Evolutionary conservation across 2,113 vertebrate species (phyloP).

Genomic region (Nematolebias whitei): DNA sequence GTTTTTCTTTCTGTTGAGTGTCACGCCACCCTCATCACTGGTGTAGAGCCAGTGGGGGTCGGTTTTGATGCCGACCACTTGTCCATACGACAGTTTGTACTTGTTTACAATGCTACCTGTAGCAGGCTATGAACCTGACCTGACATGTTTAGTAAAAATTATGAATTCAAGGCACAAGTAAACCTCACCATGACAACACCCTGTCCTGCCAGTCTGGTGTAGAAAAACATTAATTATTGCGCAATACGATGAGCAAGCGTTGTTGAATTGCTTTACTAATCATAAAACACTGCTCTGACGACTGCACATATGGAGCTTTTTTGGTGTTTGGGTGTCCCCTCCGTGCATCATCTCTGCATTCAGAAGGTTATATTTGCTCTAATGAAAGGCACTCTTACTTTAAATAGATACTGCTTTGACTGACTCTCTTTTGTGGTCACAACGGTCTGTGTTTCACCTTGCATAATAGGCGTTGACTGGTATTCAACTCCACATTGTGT

Average conservation of each 20-base stretch:
- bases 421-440: conserved; percentile 18
- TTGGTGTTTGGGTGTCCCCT: neutral
- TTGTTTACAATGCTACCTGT: too few relatives aligned
- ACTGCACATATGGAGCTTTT: neutral
- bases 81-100: too few relatives aligned
- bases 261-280: neutral
- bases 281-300: conserved; percentile 7
- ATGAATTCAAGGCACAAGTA: neutral
- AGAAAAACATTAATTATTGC: conserved; percentile 5
- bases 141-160: too few relatives aligned
- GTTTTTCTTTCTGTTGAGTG: too few relatives aligned
- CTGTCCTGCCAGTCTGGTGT: neutral
- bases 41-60: too few relatives aligned
- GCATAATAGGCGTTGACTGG: conserved; percentile 66
- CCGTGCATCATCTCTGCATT: neutral
- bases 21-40: too few relatives aligned
- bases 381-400: conserved; percentile 1
- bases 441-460: conserved; percentile 45
- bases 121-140: too few relatives aligned
- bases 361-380: neutral
- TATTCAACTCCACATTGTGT: conserved; percentile 61
- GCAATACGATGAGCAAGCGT: conserved; percentile 16
- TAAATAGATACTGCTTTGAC: conserved; percentile 22
- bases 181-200: neutral
- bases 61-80: too few relatives aligned